phyloP scores from a whole-genome alignment of 2,888 invertebrate genomes.

The Deilephila porcellus region DNA sequence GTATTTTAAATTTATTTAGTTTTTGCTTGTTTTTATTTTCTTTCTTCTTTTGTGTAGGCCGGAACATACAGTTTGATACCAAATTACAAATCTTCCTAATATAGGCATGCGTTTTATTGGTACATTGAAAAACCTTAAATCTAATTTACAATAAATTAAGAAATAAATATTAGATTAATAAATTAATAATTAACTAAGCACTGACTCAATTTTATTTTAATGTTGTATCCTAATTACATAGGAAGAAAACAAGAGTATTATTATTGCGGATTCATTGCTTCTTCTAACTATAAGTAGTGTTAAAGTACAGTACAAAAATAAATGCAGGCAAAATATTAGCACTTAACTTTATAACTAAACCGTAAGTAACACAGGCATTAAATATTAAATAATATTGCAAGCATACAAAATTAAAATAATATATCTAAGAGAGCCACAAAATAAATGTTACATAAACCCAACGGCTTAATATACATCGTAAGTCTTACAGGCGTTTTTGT shows the following conservation, averaged over 20 bases:
- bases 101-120: constrained; percentile 9
- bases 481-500: background rate
- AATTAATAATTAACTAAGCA: constrained; percentile 26
- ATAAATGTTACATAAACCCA: constrained; percentile 4
- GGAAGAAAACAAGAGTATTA: constrained; percentile 2
- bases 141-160: constrained; percentile 36
- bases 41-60: background rate
- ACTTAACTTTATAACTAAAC: constrained; percentile 11
- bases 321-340: constrained; percentile 5
- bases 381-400: constrained; percentile 21
- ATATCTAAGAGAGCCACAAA: background rate
- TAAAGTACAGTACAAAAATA: constrained; percentile 25
- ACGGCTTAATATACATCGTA: background rate
- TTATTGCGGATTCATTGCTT: background rate
- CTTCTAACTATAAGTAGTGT: background rate
- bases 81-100: background rate
- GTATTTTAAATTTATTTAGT: background rate
- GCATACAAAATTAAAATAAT: constrained; percentile 10
- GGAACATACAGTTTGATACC: too few relatives aligned
- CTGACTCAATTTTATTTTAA: constrained; percentile 23
- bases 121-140: background rate
- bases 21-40: background rate
- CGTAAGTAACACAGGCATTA: constrained; percentile 15
- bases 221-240: constrained; percentile 10
- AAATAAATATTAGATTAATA: constrained; percentile 33